Conservation (phyloP, 2,113 vertebrate genomes). For the Cyprinus carpio region DNA sequence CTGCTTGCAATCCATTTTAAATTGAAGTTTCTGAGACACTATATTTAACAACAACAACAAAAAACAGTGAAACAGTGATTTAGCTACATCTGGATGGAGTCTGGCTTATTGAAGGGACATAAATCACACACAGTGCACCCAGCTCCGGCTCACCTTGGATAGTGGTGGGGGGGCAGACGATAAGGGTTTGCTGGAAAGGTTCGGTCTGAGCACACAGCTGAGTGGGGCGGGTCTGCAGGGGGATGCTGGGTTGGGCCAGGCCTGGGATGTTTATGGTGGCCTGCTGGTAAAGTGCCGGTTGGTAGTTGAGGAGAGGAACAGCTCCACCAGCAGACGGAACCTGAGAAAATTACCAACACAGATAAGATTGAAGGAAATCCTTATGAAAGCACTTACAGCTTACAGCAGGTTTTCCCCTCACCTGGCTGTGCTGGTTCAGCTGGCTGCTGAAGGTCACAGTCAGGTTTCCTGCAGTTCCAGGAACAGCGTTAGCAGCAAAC, state of each 20-base stretch:
- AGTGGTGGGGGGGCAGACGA: constrained; percentile 93
- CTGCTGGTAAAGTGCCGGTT: constrained; percentile 94
- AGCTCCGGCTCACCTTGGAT: constrained; percentile 86
- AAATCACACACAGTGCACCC: neutral
- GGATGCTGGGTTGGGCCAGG: constrained; percentile 91
- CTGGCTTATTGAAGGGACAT: neutral
- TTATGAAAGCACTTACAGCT: neutral
- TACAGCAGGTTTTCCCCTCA: neutral
- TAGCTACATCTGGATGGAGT: neutral
- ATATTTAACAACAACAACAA: no score
- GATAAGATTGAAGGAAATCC: neutral
- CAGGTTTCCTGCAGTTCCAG: constrained; percentile 92
- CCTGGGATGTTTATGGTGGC: constrained; percentile 97
- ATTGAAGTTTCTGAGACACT: no score
- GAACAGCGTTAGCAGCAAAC: constrained; percentile 90
- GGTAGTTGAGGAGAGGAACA: constrained; percentile 96
- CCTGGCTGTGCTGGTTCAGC: constrained; percentile 78
- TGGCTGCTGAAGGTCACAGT: constrained; percentile 82
- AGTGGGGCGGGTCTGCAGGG: constrained; percentile 85
- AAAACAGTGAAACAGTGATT: neutral
- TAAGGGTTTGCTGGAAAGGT: constrained; percentile 98
- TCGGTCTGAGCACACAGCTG: constrained; percentile 93
- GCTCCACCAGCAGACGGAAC: constrained; percentile 87
- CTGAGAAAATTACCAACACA: constrained; percentile 53
- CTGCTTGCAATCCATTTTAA: no score